Percentiles rank a stretch among this genome's conserved stretches.
phyloP scores from a whole-genome alignment of 1,140 invertebrate genomes.

The Platyura marginata region DNA sequence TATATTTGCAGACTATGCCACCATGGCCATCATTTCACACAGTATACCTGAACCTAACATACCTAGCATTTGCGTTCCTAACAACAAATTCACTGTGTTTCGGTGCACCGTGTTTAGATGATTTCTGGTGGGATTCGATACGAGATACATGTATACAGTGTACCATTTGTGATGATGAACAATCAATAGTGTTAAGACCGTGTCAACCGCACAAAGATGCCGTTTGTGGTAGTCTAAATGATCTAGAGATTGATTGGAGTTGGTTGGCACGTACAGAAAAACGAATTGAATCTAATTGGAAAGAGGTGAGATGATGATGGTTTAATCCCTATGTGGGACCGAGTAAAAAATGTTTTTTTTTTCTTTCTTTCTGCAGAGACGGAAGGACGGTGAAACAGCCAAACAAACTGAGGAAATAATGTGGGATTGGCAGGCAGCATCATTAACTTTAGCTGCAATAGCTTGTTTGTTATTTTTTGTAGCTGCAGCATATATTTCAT shows the following conservation, averaged over 20 bases:
- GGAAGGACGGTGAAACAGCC: neutral
- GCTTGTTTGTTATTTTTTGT: constrained; percentile 44
- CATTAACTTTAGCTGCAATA: constrained; percentile 34
- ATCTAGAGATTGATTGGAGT: constrained; percentile 21
- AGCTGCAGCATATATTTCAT: constrained; percentile 37
- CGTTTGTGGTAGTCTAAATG: constrained; percentile 20
- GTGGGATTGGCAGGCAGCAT: constrained; percentile 42
- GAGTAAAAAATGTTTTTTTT: too few species aligned
- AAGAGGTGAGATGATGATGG: too few species aligned
- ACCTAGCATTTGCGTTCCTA: neutral
- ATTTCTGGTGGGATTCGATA: constrained; percentile 21
- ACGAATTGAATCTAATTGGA: constrained; percentile 12
- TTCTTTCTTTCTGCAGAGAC: too few species aligned
- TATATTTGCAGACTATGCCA: neutral
- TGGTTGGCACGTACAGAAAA: constrained; percentile 18
- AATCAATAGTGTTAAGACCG: constrained; percentile 19
- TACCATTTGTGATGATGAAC: constrained; percentile 14
- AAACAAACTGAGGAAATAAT: constrained; percentile 11
- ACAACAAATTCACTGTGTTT: constrained; percentile 1
- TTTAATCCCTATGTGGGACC: too few species aligned
- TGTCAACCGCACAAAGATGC: constrained; percentile 22
- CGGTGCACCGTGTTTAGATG: constrained; percentile 13
- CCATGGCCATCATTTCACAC: neutral
- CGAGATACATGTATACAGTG: constrained; percentile 17
- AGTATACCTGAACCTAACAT: neutral